Base-by-base conservation (phyloP, 2,113 vertebrate genomes). In the Sylvia atricapilla region DNA sequence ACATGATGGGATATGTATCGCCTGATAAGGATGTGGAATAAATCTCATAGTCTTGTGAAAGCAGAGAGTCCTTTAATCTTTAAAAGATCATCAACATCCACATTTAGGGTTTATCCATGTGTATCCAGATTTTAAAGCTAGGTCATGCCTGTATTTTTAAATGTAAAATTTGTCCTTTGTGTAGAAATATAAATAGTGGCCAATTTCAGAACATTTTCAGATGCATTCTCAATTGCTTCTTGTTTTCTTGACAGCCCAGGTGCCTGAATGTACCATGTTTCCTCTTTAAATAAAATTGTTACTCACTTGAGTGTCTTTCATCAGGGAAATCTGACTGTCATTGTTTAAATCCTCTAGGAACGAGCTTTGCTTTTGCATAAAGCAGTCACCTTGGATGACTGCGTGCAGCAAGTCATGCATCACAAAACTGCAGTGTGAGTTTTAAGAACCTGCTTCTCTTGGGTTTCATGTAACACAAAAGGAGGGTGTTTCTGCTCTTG, bases 291-390 rank as follows among this genome's bases (percentile, higher is more conserved):
- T 72, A 15, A 77, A 64, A 31, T 60, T 52, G n/a, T 84, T 88
- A 46, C 47, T 88, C 49, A 50, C 60, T 86, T 41, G 31, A 64
- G 46, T 89, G 43, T 82, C 74, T 88, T 92, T 84, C 46, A n/a
- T 88, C 62, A 68, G 35, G 69, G 86, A 96, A 82, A 90, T 81
- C 41, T 84, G 87, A 53, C 69, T 84, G 73, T 68, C 41, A 62
- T 94, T 68, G 88, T 95, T 94, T 78, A 82, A 94, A 93, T 92
- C 83, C 73, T 92, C 56, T 80, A 93, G 85, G 88, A 92, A 75
- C 16, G 56, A 92, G 69, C 62, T 95, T 89, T 90, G 63, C 78
- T 91, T 93, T 93, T 90, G 80, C 53, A 56, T 86, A 81, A 94
- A 86, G 73, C 79, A 88, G 52, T 95, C 85, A 78, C 83, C 88